A percentile compares a stretch with the other conserved stretches of the same genome.
These are phyloP conservation scores for Idaea aversata DNA, from an alignment of 2,888 invertebrate genomes.

Conservation along the genomic window DNA sequence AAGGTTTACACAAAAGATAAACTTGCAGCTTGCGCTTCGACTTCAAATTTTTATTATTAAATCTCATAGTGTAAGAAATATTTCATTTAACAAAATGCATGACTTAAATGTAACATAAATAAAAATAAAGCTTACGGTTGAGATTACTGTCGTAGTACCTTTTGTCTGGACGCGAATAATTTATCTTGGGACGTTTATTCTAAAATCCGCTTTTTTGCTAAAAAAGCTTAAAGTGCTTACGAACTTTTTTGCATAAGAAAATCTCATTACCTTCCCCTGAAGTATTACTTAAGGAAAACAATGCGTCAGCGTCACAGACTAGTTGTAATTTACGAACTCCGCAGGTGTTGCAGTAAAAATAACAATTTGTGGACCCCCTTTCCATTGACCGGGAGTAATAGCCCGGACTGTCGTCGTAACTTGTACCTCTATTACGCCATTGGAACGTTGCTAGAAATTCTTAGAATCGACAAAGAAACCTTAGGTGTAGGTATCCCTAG, in stretches of 20 bases:
- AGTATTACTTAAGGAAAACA: background rate
- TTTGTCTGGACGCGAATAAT: slow-evolving; percentile 8
- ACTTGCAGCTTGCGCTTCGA: slow-evolving; percentile 37
- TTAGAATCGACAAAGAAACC: slow-evolving; percentile 8
- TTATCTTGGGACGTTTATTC: background rate
- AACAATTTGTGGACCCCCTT: slow-evolving; percentile 32
- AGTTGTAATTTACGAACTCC: slow-evolving; percentile 42
- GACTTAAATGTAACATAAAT: slow-evolving; percentile 1
- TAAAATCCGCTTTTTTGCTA: background rate
- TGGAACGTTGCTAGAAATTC: slow-evolving; percentile 30
- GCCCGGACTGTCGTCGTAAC: slow-evolving; percentile 37
- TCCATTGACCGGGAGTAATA: slow-evolving; percentile 30
- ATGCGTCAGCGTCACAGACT: background rate
- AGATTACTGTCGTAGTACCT: background rate
- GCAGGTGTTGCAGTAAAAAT: slow-evolving; percentile 55
- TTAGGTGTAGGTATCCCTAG: background rate
- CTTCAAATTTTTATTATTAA: slow-evolving; percentile 38
- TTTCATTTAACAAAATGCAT: slow-evolving; percentile 15
- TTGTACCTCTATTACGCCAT: slow-evolving; percentile 30
- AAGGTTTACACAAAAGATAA: slow-evolving; percentile 71
- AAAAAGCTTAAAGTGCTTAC: background rate
- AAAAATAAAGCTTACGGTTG: slow-evolving; percentile 10
- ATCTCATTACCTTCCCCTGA: background rate
- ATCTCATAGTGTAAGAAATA: slow-evolving; percentile 23
- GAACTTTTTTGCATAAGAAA: background rate